Evolutionary conservation across 1,140 invertebrate genomes (phyloP).

Genomic region (Holotrichia oblita): DNA sequence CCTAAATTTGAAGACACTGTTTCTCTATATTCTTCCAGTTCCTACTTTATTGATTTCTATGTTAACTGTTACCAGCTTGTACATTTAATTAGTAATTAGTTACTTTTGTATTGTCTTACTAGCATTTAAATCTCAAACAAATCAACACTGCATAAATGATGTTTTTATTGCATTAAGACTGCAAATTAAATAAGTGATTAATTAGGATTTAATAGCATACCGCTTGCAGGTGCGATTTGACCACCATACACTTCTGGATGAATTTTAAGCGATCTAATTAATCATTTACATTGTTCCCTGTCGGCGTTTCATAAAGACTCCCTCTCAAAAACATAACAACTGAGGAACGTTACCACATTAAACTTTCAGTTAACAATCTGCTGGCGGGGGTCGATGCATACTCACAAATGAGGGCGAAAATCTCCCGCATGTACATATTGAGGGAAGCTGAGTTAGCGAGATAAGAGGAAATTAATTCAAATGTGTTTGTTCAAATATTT

Average conservation of each 20-base stretch:
- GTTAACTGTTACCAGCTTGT: too few species aligned
- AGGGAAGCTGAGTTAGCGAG: conserved; percentile 1
- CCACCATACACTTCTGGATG: neutral
- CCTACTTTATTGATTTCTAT: too few species aligned
- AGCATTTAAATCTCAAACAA: too few species aligned
- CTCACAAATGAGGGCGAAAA: conserved; percentile 41
- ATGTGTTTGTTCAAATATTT: neutral
- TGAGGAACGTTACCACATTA: neutral
- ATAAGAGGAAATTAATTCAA: conserved; percentile 3
- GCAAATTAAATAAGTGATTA: neutral
- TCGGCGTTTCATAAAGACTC: neutral
- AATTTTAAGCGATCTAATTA: conserved; percentile 40
- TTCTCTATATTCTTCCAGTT: too few species aligned
- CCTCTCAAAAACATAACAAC: neutral
- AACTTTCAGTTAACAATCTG: conserved; percentile 37
- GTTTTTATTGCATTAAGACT: neutral
- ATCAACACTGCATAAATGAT: too few species aligned
- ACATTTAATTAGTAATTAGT: too few species aligned
- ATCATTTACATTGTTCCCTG: conserved; percentile 40
- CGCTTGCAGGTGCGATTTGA: conserved; percentile 36
- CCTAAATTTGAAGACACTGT: too few species aligned
- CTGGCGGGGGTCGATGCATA: conserved; percentile 33
- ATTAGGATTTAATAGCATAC: neutral
- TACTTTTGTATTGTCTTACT: too few species aligned
- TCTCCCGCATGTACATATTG: neutral